These are phyloP conservation scores for Siphonodentalium dalli DNA, from an alignment of 2,888 invertebrate species.

Conservation along the genomic window DNA sequence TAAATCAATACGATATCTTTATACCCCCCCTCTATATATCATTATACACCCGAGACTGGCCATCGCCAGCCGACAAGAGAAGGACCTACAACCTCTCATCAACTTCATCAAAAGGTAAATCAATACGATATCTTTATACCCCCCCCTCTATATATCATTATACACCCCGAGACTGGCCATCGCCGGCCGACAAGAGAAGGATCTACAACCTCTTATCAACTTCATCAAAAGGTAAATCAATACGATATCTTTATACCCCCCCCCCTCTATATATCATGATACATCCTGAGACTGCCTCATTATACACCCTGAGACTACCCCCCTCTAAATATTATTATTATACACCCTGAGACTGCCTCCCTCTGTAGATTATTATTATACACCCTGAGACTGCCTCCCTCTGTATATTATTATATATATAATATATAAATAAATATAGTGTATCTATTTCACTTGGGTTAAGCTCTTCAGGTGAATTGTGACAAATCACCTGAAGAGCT, in stretches of 20 bases:
- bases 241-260: not conserved
- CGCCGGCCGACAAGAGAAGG: conserved; percentile 75
- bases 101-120: conserved; percentile 70
- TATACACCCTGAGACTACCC: no score
- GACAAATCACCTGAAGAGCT: no score
- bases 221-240: conserved; percentile 69
- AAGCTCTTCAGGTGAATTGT: no score
- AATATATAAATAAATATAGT: no score
- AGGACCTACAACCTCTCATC: conserved; percentile 74
- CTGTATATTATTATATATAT: no score
- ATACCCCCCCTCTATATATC: not conserved
- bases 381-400: no score
- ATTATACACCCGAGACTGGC: conserved; percentile 72
- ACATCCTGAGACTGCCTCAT: not conserved
- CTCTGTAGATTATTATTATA: no score
- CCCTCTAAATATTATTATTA: no score
- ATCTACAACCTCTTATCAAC: conserved; percentile 74
- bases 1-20: conserved; percentile 25
- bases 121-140: not conserved
- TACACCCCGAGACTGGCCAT: conserved; percentile 79
- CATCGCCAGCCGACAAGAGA: conserved; percentile 76
- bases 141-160: no score
- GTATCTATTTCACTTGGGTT: no score
- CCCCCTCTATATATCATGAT: not conserved
- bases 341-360: no score